Percentiles rank a stretch among this genome's conserved stretches.
These are phyloP conservation scores for Mastomys natalensis DNA, from an alignment of 2,113 vertebrate species.

Conservation along the genomic window DNA sequence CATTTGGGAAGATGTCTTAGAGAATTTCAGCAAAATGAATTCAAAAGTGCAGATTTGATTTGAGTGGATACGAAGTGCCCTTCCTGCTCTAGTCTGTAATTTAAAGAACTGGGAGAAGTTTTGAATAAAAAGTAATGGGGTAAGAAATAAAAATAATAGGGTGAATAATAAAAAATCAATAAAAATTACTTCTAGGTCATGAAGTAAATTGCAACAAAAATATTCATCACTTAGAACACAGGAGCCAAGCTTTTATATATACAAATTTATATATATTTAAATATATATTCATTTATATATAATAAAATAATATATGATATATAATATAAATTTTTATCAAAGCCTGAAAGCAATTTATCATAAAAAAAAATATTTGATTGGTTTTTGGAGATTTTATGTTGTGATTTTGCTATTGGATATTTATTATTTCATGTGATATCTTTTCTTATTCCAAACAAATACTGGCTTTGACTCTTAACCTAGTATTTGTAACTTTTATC, in stretches of 20 bases:
- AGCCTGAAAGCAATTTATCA: background rate
- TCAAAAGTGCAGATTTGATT: background rate
- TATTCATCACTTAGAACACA: background rate
- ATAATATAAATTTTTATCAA: background rate
- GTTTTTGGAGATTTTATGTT: background rate
- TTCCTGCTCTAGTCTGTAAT: conserved; percentile 20
- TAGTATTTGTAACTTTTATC: background rate
- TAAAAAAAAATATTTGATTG: background rate
- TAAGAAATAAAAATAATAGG: background rate
- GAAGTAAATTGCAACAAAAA: conserved; percentile 42
- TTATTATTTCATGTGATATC: background rate
- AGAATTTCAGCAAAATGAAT: conserved; percentile 33
- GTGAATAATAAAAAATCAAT: background rate
- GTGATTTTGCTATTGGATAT: background rate
- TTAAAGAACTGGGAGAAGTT: background rate
- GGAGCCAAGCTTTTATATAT: background rate
- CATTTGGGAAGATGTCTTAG: background rate
- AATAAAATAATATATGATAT: too few relatives aligned
- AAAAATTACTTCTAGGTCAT: background rate
- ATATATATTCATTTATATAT: background rate
- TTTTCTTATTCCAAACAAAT: conserved; percentile 49
- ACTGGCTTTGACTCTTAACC: background rate
- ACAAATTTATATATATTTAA: too few relatives aligned
- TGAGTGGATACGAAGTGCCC: background rate
- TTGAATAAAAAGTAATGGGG: background rate